A percentile compares a stretch with the other conserved stretches of the same genome.
Conservation (phyloP, 2,888 invertebrate genomes). For the Polyploca ridens region DNA sequence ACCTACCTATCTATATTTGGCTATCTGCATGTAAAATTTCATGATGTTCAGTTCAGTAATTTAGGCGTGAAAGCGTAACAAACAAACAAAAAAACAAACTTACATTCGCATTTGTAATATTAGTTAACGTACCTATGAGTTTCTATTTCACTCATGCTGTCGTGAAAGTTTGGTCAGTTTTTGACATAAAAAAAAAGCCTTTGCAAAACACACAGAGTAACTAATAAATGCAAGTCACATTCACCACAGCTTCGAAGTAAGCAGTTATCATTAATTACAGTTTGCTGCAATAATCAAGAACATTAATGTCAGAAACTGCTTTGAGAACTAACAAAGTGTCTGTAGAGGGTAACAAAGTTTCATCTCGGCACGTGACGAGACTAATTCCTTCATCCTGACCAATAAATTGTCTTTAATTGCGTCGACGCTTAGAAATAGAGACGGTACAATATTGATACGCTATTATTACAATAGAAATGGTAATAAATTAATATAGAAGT, state of each 20-base stretch:
- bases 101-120: no score
- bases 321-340: not conserved
- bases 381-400: not conserved
- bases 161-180: no score
- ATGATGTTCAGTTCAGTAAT: no score
- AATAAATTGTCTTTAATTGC: conserved; percentile 1
- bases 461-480: not conserved
- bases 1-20: no score
- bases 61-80: no score
- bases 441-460: not conserved
- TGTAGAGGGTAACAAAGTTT: not conserved
- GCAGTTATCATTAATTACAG: not conserved
- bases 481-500: not conserved
- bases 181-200: no score
- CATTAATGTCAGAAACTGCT: not conserved
- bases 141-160: no score
- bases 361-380: not conserved
- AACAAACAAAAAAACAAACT: no score
- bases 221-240: not conserved
- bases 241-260: not conserved
- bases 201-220: not conserved
- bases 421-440: not conserved
- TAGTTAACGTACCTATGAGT: no score
- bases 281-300: not conserved
- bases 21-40: no score